Percentiles rank a stretch among this genome's conserved stretches.
Evolutionary conservation across 2,113 vertebrate species (phyloP).

Genomic region (Dascyllus trimaculatus): DNA sequence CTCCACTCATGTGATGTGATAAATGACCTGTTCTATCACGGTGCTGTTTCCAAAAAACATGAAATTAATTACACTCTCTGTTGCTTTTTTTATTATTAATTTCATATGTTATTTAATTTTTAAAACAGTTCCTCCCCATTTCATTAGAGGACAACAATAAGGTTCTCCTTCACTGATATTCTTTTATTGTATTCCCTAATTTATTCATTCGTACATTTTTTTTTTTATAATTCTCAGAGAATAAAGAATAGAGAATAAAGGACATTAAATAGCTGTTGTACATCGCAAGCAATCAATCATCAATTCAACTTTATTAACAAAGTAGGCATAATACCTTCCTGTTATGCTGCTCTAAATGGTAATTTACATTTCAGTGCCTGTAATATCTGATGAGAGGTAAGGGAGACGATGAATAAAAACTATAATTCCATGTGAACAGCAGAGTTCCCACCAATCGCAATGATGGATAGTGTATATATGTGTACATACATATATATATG

Average conservation of each 20-base stretch:
- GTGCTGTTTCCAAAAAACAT: background rate
- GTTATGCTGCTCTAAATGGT: background rate
- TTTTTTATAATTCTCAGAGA: background rate
- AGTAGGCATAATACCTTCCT: background rate
- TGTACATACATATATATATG: background rate
- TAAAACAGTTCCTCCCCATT: too few species aligned
- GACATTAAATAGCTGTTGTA: constrained; percentile 2
- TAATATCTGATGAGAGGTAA: background rate
- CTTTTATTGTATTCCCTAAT: too few species aligned
- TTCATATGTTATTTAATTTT: too few species aligned
- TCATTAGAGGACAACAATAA: background rate
- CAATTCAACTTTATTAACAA: background rate
- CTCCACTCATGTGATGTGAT: constrained; percentile 1
- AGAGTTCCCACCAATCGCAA: background rate
- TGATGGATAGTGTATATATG: background rate
- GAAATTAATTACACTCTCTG: background rate
- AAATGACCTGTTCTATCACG: fast-evolving
- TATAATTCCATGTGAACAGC: background rate
- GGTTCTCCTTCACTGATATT: background rate
- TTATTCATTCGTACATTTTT: too few species aligned
- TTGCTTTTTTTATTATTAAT: background rate
- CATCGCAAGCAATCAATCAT: background rate
- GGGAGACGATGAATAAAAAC: background rate
- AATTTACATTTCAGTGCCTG: constrained; percentile 24
- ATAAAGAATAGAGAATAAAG: background rate